Evolutionary conservation across 1,140 invertebrate species (phyloP).

Genomic region (Brachionus manjavacas): DNA sequence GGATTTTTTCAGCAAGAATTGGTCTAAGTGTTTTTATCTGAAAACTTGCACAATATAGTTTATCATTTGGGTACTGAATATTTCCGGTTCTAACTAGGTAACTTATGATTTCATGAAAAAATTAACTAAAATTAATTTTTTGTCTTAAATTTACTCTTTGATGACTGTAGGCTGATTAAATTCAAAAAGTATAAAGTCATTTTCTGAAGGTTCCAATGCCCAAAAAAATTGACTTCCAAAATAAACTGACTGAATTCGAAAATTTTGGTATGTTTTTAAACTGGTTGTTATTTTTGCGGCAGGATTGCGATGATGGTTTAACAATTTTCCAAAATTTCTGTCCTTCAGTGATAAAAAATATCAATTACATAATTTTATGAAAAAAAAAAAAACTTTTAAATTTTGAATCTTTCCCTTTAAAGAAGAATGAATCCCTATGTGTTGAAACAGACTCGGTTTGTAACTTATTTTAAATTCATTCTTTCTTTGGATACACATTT

Average conservation of each 20-base stretch:
- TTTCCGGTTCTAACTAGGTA: slow-evolving; percentile 85
- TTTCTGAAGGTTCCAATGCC: slow-evolving; percentile 77
- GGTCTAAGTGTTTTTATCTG: slow-evolving; percentile 67
- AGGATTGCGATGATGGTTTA: slow-evolving; percentile 65
- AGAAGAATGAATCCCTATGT: slow-evolving; percentile 88
- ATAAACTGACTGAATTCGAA: slow-evolving; percentile 75
- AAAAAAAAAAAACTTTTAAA: slow-evolving; percentile 65
- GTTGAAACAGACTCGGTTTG: slow-evolving; percentile 88
- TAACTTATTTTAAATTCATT: slow-evolving; percentile 61
- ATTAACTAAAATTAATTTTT: background rate
- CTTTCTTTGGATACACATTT: slow-evolving; percentile 68
- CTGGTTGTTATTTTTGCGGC: slow-evolving; percentile 69
- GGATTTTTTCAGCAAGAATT: slow-evolving; percentile 43
- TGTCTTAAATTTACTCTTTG: slow-evolving; percentile 64
- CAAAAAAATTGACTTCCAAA: slow-evolving; percentile 83
- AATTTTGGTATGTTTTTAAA: slow-evolving; percentile 78
- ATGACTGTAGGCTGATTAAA: slow-evolving; percentile 71
- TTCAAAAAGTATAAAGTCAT: slow-evolving; percentile 74
- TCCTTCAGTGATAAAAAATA: slow-evolving; percentile 62
- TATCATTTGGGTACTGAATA: slow-evolving; percentile 80
- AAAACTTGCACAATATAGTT: slow-evolving; percentile 80
- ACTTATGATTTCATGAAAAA: slow-evolving; percentile 58
- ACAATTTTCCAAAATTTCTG: slow-evolving; percentile 81
- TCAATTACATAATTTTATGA: too few species aligned
- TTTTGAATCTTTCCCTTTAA: slow-evolving; percentile 94